Evolutionary conservation across 2,797 vertebrate species (phyloP), one percentile per base, ranked within the genome.

Genomic region (Brachymystax lenok): DNA sequence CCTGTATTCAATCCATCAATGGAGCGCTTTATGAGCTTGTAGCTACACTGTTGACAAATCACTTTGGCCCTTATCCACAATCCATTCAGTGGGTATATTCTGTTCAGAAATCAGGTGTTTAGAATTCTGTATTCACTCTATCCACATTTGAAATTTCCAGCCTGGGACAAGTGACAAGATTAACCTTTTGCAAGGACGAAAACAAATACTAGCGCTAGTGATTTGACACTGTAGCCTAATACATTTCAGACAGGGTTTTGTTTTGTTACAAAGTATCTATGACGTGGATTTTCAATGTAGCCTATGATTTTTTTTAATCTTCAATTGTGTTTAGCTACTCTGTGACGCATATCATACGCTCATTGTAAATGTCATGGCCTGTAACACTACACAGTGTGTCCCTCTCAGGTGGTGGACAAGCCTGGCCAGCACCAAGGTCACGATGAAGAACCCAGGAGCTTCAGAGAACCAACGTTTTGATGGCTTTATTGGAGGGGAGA

Each of bases 371-470:
- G 35, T 35, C 35, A 35, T 35, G 35, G 35, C 35, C 35, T 35
- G 35, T 35, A 35, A 35, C 35, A 35, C 35, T 35, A 35, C 7
- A 40, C 40, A 12, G 13, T 69, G 35, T 66, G 61, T 73, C 1
- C 54, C 2, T 35, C 19, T 61, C 86, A 95, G 93, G 88, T 91
- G 92, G 89, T 77, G 79, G 67, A 83, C 78, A 85, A 92, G 92
- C 80, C 88, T 92, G 92, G 88, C 92, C 86, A 78, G 67, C 74
- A 77, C 75, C 73, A 72, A 46, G 51, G 71, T 35, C 79, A 80
- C 77, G 16, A 95, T 94, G 94, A 96, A 95, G 89, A 91, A 84
- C 79, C 86, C 89, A 19, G 92, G 87, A 27, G 73, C 84, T 5
- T 86, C 51, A 0, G 89, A 92, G 75, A 84, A 80, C 82, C 87